Percentiles rank a stretch among this genome's conserved stretches.
Conservation (phyloP, 2,113 vertebrate species). For the Struthio camelus region DNA sequence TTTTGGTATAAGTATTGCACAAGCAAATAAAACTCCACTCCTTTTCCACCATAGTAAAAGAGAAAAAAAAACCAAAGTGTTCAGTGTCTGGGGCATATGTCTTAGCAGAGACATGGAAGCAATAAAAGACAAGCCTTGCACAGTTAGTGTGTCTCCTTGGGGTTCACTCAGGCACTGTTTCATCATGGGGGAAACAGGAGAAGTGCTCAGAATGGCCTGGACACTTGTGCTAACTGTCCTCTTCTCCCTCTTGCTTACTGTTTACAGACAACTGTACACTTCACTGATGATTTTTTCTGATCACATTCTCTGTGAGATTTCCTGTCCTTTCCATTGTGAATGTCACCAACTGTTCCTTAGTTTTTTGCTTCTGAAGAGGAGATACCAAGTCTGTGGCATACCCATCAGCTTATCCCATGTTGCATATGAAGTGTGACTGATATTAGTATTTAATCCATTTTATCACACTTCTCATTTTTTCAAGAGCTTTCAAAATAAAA, state of each 20-base stretch:
- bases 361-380: conserved; percentile 18
- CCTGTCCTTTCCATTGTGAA: neutral
- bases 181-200: neutral
- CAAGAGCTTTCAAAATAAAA: conserved; percentile 45
- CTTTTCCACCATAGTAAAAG: neutral
- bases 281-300: neutral
- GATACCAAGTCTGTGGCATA: neutral
- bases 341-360: neutral
- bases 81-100: neutral
- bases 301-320: neutral
- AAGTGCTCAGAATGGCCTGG: neutral
- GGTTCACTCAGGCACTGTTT: neutral
- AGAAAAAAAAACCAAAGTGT: neutral
- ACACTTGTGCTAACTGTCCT: neutral
- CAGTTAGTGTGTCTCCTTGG: neutral
- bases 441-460: conserved; percentile 49
- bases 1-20: neutral
- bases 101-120: neutral
- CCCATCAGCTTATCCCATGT: neutral
- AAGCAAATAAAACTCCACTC: neutral
- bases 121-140: neutral
- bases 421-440: conserved; percentile 8
- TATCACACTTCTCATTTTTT: conserved; percentile 21
- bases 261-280: neutral
- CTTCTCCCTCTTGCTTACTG: neutral